These are phyloP conservation scores for Trichopria drosophilae DNA, from an alignment of 2,888 invertebrate genomes.

Conservation along the genomic window DNA sequence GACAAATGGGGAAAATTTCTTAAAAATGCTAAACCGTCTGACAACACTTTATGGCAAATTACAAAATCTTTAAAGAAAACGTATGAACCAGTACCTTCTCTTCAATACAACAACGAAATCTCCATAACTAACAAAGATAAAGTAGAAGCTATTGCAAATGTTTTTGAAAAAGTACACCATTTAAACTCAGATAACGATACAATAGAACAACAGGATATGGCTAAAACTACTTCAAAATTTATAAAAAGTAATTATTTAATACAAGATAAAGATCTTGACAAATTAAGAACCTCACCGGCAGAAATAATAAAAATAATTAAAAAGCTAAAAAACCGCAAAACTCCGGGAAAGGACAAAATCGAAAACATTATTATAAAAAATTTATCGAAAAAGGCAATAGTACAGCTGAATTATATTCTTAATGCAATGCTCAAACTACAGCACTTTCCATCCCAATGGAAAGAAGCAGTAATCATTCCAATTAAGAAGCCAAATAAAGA, in stretches of 20 bases:
- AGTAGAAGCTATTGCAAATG: slow-evolving; percentile 18
- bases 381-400: slow-evolving; percentile 11
- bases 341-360: slow-evolving; percentile 12
- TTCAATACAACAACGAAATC: slow-evolving; percentile 1
- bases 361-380: slow-evolving; percentile 27
- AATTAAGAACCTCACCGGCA: not conserved
- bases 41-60: slow-evolving; percentile 22
- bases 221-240: not conserved
- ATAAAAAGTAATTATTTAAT: not conserved
- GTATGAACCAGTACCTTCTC: slow-evolving; percentile 7
- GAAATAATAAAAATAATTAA: slow-evolving; percentile 4
- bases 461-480: slow-evolving; percentile 17
- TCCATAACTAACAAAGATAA: slow-evolving; percentile 17
- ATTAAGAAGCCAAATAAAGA: slow-evolving; percentile 20
- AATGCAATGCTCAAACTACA: slow-evolving; percentile 11
- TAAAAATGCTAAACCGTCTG: slow-evolving; percentile 9
- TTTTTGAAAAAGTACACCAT: slow-evolving; percentile 21
- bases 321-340: not conserved
- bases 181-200: slow-evolving; percentile 14
- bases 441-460: slow-evolving; percentile 22
- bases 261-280: not conserved
- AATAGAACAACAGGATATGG: slow-evolving; percentile 13
- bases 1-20: slow-evolving; percentile 13
- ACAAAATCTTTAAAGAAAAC: slow-evolving; percentile 20
- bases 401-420: slow-evolving; percentile 16